Conservation (phyloP, 2,888 invertebrate species). For the Mythimna pallens region DNA sequence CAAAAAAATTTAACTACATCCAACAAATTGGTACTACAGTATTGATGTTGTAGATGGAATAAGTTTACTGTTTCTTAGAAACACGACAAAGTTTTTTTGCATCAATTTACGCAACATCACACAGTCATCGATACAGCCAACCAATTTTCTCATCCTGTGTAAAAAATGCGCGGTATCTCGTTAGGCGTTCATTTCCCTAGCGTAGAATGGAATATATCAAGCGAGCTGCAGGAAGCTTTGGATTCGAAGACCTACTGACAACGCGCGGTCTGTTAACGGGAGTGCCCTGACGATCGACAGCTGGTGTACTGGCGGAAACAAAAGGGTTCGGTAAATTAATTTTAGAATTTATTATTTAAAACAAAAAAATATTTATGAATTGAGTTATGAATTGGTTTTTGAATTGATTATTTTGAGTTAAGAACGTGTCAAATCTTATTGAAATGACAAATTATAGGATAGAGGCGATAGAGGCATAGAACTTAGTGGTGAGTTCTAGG, state of each 20-base stretch:
- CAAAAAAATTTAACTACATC: not conserved
- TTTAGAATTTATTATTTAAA: not conserved
- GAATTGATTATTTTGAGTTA: too few relatives aligned
- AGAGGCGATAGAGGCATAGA: too few relatives aligned
- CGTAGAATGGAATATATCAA: slow-evolving; percentile 72
- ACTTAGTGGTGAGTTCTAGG: too few relatives aligned
- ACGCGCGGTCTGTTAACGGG: slow-evolving; percentile 76
- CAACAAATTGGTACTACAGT: not conserved
- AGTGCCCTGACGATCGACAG: slow-evolving; percentile 74
- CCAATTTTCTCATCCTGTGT: slow-evolving; percentile 58
- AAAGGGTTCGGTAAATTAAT: slow-evolving; percentile 43
- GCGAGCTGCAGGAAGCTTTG: slow-evolving; percentile 74
- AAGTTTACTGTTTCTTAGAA: not conserved
- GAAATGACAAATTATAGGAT: too few relatives aligned
- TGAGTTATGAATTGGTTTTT: not conserved
- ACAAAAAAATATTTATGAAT: not conserved
- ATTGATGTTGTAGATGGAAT: not conserved
- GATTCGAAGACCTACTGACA: slow-evolving; percentile 79
- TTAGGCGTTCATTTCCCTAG: slow-evolving; percentile 74
- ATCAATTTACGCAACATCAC: slow-evolving; percentile 32
- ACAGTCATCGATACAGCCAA: slow-evolving; percentile 12
- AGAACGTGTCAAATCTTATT: too few relatives aligned
- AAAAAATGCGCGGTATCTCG: slow-evolving; percentile 66
- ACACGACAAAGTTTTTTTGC: slow-evolving; percentile 9
- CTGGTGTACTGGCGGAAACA: slow-evolving; percentile 67